A percentile compares a stretch with the other conserved stretches of the same genome.
Evolutionary conservation across 1,140 invertebrate species (phyloP).

Genomic region (Brachionus sp.): DNA sequence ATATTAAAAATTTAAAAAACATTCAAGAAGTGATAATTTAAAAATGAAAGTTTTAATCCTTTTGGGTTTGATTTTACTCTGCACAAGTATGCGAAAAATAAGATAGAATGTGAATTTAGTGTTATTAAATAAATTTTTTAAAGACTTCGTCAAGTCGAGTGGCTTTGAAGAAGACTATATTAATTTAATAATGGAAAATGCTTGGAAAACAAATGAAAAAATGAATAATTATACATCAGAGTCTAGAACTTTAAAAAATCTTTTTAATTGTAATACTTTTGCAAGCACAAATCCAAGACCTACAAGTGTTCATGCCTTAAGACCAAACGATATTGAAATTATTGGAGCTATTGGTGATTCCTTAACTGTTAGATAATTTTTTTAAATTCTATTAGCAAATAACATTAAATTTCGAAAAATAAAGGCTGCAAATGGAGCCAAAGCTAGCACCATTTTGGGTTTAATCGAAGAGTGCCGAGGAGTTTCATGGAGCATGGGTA

Average conservation of each 20-base stretch:
- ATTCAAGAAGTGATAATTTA: background rate
- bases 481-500: constrained; percentile 42
- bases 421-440: constrained; percentile 41
- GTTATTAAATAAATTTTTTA: background rate
- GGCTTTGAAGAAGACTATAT: constrained; percentile 1
- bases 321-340: constrained; percentile 73
- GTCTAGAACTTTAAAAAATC: background rate
- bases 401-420: background rate
- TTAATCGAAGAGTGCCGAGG: constrained; percentile 18
- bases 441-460: constrained; percentile 25
- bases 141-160: background rate
- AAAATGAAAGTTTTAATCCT: background rate
- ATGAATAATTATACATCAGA: background rate
- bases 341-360: constrained; percentile 76
- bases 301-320: constrained; percentile 63
- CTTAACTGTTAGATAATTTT: constrained; percentile 53
- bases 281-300: constrained; percentile 24
- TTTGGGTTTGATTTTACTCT: background rate
- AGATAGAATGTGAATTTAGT: background rate
- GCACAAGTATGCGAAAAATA: background rate
- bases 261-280: background rate
- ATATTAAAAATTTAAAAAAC: background rate
- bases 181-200: constrained; percentile 13
- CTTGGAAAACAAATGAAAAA: constrained; percentile 19
- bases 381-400: background rate